These are phyloP conservation scores for Gnathonemus longibarbis DNA, from an alignment of 2,113 vertebrate genomes.

Conservation along the genomic window DNA sequence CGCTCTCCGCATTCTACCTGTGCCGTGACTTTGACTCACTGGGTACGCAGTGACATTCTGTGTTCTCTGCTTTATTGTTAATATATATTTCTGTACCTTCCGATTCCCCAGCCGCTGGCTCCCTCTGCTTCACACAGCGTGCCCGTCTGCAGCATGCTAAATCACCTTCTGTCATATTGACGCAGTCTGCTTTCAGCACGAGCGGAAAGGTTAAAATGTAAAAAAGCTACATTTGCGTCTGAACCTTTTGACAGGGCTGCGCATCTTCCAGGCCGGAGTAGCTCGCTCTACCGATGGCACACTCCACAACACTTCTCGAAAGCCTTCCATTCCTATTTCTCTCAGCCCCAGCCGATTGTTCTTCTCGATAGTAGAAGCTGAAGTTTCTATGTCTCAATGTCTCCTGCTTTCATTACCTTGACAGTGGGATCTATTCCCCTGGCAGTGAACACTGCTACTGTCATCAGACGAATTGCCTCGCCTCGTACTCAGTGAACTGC, in stretches of 20 bases:
- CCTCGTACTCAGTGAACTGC: neutral
- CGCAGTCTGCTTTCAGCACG: neutral
- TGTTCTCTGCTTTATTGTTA: neutral
- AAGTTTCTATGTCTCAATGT: conserved; percentile 24
- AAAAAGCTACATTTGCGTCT: neutral
- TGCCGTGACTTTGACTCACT: neutral
- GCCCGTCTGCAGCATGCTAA: neutral
- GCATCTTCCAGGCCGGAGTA: neutral
- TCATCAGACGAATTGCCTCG: conserved; percentile 21
- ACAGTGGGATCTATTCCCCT: conserved; percentile 28
- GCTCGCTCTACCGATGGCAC: neutral
- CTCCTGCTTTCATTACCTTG: conserved; percentile 33
- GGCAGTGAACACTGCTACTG: conserved; percentile 37
- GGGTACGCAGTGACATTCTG: neutral
- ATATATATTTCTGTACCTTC: neutral
- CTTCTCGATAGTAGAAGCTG: conserved; percentile 16
- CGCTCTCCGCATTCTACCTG: neutral
- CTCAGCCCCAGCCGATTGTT: neutral
- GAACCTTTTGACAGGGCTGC: neutral
- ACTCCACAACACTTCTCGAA: neutral
- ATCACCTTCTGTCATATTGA: neutral
- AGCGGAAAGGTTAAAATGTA: neutral
- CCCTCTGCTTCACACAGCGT: neutral
- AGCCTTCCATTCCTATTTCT: neutral
- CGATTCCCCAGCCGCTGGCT: neutral